Evolutionary conservation across 2,797 vertebrate species (phyloP).

Genomic region (Falco berigora): DNA sequence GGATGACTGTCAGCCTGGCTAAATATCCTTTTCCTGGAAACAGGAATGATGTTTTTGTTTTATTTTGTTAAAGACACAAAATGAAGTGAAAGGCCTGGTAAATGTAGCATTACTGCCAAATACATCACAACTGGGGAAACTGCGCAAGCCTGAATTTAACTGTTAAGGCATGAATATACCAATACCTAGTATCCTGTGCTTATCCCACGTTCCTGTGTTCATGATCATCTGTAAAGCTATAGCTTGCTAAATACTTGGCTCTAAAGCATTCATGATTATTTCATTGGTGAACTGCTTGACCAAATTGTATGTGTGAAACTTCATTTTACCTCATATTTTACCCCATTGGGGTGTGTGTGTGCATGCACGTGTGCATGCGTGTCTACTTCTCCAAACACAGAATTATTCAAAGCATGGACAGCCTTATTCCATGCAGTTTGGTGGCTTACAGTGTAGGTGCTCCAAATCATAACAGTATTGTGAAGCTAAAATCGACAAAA

Average conservation of each 20-base stretch:
- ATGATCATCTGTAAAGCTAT: neutral
- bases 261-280: neutral
- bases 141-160: neutral
- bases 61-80: neutral
- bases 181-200: neutral
- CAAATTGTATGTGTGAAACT: neutral
- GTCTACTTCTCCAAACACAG: neutral
- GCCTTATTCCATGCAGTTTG: neutral
- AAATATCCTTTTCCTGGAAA: constrained; percentile 16
- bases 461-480: neutral
- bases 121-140: neutral
- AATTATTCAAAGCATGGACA: neutral
- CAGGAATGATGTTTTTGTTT: neutral
- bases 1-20: neutral
- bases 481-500: neutral
- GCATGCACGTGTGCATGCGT: neutral
- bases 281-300: neutral
- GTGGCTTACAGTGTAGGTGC: neutral
- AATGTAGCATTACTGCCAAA: neutral
- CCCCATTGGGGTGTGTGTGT: neutral
- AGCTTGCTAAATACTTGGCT: neutral
- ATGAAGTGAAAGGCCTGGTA: neutral
- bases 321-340: neutral
- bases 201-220: neutral
- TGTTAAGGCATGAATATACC: neutral